These are phyloP conservation scores for Astropecten irregularis DNA, from an alignment of 53 echinoderm and acorn worm genomes.

Conservation along the genomic window DNA sequence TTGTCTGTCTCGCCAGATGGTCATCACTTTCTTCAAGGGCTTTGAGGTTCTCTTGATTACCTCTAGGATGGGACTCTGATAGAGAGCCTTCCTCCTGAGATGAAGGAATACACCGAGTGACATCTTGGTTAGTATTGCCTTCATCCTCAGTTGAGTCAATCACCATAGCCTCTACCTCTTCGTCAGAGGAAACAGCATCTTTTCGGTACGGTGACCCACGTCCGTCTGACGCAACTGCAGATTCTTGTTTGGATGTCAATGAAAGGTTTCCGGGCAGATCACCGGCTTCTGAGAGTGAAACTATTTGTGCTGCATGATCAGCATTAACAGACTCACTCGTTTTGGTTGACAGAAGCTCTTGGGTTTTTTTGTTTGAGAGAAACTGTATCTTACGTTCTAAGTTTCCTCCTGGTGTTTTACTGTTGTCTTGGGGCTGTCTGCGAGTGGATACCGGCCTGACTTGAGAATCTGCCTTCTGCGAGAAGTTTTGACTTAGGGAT, in stretches of 20 bases:
- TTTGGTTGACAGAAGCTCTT: too few relatives aligned
- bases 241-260: neutral
- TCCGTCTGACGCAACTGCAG: neutral
- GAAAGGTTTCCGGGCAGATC: neutral
- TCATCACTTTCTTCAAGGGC: too few relatives aligned
- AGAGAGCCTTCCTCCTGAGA: slow-evolving; percentile 32
- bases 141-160: too few relatives aligned
- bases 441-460: neutral
- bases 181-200: neutral
- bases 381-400: neutral
- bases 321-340: too few relatives aligned
- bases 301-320: too few relatives aligned
- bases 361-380: neutral
- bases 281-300: neutral
- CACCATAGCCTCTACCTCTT: slow-evolving; percentile 25
- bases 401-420: too few relatives aligned
- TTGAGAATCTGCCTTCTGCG: neutral
- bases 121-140: too few relatives aligned
- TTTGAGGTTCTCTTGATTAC: too few relatives aligned
- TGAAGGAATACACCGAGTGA: too few relatives aligned
- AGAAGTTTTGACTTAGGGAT: neutral
- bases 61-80: too few relatives aligned
- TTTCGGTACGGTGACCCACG: neutral
- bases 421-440: neutral
- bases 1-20: too few relatives aligned